Evolutionary conservation across 2,113 vertebrate genomes (phyloP).

Genomic region (Otis tarda): DNA sequence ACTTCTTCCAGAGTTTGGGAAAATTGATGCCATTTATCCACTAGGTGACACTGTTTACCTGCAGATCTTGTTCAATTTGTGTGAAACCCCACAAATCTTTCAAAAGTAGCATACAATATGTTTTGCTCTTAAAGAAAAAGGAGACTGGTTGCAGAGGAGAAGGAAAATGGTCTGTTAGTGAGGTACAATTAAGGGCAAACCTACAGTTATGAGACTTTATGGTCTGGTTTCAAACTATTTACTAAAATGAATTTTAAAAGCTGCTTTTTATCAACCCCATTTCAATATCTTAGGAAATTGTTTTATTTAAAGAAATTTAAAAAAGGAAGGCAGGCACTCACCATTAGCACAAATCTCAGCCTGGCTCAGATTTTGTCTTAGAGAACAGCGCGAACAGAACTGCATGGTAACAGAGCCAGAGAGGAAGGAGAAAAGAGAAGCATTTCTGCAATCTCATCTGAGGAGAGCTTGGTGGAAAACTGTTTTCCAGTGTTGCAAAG

Average conservation of each 20-base stretch:
- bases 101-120: background rate
- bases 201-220: slow-evolving; percentile 41
- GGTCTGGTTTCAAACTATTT: slow-evolving; percentile 62
- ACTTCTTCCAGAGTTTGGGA: background rate
- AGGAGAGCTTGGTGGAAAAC: background rate
- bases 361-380: slow-evolving; percentile 35
- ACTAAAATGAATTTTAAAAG: slow-evolving; percentile 65
- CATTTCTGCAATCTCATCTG: slow-evolving; percentile 22
- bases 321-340: slow-evolving; percentile 3
- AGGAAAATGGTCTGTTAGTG: slow-evolving; percentile 54
- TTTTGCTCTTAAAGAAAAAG: slow-evolving; percentile 55
- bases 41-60: slow-evolving; percentile 82
- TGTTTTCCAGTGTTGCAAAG: background rate
- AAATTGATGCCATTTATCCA: slow-evolving; percentile 10
- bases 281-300: slow-evolving; percentile 43
- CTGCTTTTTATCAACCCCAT: slow-evolving; percentile 35
- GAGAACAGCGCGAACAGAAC: slow-evolving; percentile 8
- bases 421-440: background rate
- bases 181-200: slow-evolving; percentile 59
- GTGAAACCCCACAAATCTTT: slow-evolving; percentile 3
- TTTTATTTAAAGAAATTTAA: slow-evolving; percentile 17
- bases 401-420: slow-evolving; percentile 8
- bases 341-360: slow-evolving; percentile 37
- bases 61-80: slow-evolving; percentile 4
- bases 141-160: slow-evolving; percentile 14